A percentile compares a stretch with the other conserved stretches of the same genome.
These are phyloP conservation scores for Drosophila mercatorum DNA, from an alignment of 2,888 invertebrate species.

Conservation along the genomic window DNA sequence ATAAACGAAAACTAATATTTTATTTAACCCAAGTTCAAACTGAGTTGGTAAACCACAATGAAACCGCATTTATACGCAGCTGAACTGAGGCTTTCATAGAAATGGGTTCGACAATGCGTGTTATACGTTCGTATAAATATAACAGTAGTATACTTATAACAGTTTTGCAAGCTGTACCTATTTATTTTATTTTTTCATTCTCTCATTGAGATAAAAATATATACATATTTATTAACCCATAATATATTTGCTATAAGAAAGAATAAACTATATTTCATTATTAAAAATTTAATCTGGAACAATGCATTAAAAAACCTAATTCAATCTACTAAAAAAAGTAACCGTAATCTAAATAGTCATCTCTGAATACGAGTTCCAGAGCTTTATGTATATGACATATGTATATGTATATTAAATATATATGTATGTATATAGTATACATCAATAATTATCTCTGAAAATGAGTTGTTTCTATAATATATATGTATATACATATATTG, in stretches of 20 bases:
- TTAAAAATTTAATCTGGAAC: not conserved
- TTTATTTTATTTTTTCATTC: not conserved
- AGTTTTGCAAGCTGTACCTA: not conserved
- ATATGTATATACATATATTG: too few species aligned
- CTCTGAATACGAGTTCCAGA: not conserved
- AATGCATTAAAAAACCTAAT: too few species aligned
- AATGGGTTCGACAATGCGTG: not conserved
- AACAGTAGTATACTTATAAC: not conserved
- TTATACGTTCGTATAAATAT: not conserved
- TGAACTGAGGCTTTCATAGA: not conserved
- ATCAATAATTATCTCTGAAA: not conserved
- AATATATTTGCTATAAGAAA: too few species aligned
- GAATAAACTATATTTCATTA: too few species aligned
- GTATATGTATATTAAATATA: not conserved
- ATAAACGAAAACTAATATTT: not conserved
- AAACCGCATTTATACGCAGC: not conserved
- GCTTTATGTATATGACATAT: not conserved
- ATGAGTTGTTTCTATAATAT: not conserved
- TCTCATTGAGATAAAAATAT: too few species aligned
- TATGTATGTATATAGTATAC: not conserved
- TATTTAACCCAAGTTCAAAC: not conserved
- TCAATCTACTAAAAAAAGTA: not conserved
- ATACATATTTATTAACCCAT: too few species aligned
- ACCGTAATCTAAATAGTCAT: not conserved
- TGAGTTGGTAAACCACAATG: not conserved